These are phyloP conservation scores for Drosophila setosimentum DNA, from an alignment of 2,888 invertebrate species.

Conservation along the genomic window DNA sequence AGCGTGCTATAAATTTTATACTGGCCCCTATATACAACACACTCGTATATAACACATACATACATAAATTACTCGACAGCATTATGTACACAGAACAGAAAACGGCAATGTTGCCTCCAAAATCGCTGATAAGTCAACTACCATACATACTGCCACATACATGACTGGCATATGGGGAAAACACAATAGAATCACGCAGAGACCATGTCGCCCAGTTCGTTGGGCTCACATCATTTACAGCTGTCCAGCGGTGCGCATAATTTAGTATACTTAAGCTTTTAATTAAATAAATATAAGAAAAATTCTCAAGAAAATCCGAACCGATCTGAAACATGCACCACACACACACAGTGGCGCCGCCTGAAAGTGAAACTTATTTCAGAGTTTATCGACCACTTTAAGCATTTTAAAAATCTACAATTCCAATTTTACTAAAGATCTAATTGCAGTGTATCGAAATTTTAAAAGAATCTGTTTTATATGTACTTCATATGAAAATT, in stretches of 20 bases:
- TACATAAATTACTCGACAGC: conserved; percentile 47
- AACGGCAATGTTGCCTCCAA: conserved; percentile 44
- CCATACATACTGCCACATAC: not conserved
- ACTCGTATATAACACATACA: conserved; percentile 29
- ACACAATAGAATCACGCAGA: conserved; percentile 27
- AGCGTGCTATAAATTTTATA: conserved; percentile 61
- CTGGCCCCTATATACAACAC: conserved; percentile 13
- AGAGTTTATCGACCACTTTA: not conserved
- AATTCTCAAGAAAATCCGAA: conserved; percentile 26
- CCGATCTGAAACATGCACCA: conserved; percentile 7
- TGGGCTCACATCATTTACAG: conserved; percentile 37
- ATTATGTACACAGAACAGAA: conserved; percentile 34
- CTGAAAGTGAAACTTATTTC: conserved; percentile 2
- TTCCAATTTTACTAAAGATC: not conserved
- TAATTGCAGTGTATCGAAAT: not conserved
- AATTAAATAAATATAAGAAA: conserved; percentile 66
- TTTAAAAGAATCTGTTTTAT: no score
- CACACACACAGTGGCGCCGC: conserved; percentile 3
- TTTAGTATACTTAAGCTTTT: conserved; percentile 67
- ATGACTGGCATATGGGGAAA: conserved; percentile 25
- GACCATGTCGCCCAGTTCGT: conserved; percentile 9
- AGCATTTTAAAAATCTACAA: not conserved
- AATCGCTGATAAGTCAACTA: conserved; percentile 42
- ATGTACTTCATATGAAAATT: not conserved
- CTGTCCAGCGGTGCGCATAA: conserved; percentile 49